Evolutionary conservation across 2,113 vertebrate species (phyloP), one percentile per base, ranked within the genome.

Genomic region (Orcinus orca): DNA sequence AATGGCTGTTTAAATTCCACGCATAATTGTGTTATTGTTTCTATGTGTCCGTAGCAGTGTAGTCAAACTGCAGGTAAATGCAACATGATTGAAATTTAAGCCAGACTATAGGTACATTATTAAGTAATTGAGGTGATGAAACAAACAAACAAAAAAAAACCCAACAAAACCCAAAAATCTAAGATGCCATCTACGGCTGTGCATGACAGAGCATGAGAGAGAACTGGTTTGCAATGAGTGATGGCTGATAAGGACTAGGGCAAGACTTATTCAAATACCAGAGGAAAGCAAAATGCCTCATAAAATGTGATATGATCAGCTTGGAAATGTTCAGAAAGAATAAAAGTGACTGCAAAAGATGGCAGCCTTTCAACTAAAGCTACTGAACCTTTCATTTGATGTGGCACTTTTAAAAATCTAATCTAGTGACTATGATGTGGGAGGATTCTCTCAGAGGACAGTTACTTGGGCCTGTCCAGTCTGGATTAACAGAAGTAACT

Each of bases 291-390:
- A 77, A 81, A 74, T 38, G 25, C 38, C 79, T 94, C 74, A n/a
- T 58, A 68, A 87, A 90, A 31, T 20, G 38, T 62, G 96, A 90
- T 58, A 83, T 2, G 63, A 79, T 74, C 96, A 86, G 47, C 44
- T 81, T 96, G 71, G 90, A 90, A 95, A 87, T 67, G 67, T 96
- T 47, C 88, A 94, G 70, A 55, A 76, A 88, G 31, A 47, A 55
- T 77, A 88, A 88, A 50, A 70, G 13, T 2, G 20, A 26, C 21
- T 29, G 73, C 21, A 81, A 38, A 81, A 67, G 44, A 74, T 3
- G 8, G 50, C 23, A 50, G 23, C 38, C 62, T 95, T 88, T 67
- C 29, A 44, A n/a, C 3, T 60, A 36, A 4, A 36, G n/a, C 63
- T 31, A 47, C 12, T 31, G 23, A 76, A 47, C 50, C 73, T 88